Base-by-base conservation (phyloP, 2,797 vertebrate species). In the Alosa sapidissima region DNA sequence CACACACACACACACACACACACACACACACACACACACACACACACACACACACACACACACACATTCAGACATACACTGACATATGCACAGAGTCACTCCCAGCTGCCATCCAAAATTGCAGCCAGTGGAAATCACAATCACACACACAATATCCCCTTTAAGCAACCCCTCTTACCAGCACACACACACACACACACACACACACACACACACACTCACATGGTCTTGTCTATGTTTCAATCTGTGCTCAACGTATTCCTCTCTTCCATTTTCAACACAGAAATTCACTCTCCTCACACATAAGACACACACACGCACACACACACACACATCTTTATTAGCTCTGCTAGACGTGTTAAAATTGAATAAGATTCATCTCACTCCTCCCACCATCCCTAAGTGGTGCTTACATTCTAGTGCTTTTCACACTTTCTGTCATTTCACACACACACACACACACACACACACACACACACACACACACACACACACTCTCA, bases 11-110 rank as follows among this genome's bases (percentile, higher is more conserved):
- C 28, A 68, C 11, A 41, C 28, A 72, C 65, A 16, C 33, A 72
- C 65, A 41, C 65, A 72, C 65, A 72, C 65, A 72, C 10, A 41
- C 65, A 72, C 33, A 41, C 62, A 68, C 62, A 68, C 65, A 68
- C 8, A 14, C 65, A 68, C 68, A 36, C 68, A 75, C 68, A 45
- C 33, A 36, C 65, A 68, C 8, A 14, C 65, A 68, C 68, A 36
- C 68, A 75, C 68, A 45, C 33, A 36, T 33, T 19, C 68, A 58
- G 16, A 58, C 55, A 58, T 1, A 58, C 55, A 58, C 55, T n/a
- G 21, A 60, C 58, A 60, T 24, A 60, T 60, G 58, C 58, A n/a
- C 21, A n/a, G 58, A 8, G 21, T 60, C 58, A 60, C 21, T 60
- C 58, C 58, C 58, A n/a, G 21, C 5, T 60, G 58, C 58, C 58